These are phyloP conservation scores for Battus philenor DNA, from an alignment of 1,140 invertebrate genomes.

Conservation along the genomic window DNA sequence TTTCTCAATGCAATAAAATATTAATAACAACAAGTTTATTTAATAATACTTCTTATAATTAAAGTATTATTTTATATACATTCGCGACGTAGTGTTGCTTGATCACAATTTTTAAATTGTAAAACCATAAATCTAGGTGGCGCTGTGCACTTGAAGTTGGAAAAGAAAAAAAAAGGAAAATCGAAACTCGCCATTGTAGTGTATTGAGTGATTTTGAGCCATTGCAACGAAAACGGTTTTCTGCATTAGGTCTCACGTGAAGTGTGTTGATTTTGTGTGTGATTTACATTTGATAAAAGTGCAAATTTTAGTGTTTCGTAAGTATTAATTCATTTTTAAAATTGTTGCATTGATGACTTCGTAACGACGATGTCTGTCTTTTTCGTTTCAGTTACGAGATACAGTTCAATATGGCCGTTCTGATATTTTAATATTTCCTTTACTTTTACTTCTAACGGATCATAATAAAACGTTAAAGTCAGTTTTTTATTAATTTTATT, in stretches of 20 bases:
- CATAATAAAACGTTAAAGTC: neutral
- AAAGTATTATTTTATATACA: too few relatives aligned
- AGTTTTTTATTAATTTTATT: constrained; percentile 3
- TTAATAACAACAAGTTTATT: neutral
- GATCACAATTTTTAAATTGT: constrained; percentile 11
- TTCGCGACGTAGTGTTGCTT: too few relatives aligned
- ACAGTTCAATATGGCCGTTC: constrained; percentile 72
- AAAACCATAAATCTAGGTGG: constrained; percentile 34
- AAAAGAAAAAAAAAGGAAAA: constrained; percentile 63
- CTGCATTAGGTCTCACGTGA: constrained; percentile 66
- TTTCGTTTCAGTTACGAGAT: constrained; percentile 29
- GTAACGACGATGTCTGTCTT: constrained; percentile 22
- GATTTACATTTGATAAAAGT: constrained; percentile 56
- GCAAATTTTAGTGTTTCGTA: constrained; percentile 60
- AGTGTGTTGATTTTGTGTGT: constrained; percentile 63
- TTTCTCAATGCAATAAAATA: neutral
- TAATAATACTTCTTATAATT: too few relatives aligned
- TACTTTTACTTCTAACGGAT: constrained; percentile 16
- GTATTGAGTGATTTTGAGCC: constrained; percentile 49
- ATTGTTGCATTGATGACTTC: neutral
- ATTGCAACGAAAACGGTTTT: constrained; percentile 70
- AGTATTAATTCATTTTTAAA: constrained; percentile 36
- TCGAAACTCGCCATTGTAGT: constrained; percentile 54
- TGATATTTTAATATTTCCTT: constrained; percentile 43
- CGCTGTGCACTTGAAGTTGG: constrained; percentile 28